phyloP scores from a whole-genome alignment of 2,113 vertebrate genomes.

The Anarrhichthys ocellatus region DNA sequence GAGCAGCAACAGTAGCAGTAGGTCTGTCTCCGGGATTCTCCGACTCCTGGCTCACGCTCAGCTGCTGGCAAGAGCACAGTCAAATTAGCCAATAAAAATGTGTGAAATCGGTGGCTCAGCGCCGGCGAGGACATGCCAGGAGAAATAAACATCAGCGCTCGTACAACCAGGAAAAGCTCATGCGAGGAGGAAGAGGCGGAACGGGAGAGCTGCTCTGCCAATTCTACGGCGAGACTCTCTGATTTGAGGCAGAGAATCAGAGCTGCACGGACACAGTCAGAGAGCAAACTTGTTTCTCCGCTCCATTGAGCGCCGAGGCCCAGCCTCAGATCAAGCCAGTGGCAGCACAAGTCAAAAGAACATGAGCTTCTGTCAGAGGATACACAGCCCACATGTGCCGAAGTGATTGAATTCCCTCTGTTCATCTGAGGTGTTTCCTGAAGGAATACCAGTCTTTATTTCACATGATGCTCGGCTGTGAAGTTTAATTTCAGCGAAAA shows the following conservation, averaged over 20 bases:
- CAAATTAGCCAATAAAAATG: constrained; percentile 86
- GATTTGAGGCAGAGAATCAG: constrained; percentile 50
- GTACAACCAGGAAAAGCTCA: constrained; percentile 67
- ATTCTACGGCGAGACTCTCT: constrained; percentile 52
- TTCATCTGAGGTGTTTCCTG: constrained; percentile 46
- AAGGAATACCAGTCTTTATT: constrained; percentile 74
- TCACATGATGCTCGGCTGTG: constrained; percentile 75
- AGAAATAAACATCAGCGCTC: constrained; percentile 84
- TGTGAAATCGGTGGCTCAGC: constrained; percentile 83
- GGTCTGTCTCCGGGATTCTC: constrained; percentile 59
- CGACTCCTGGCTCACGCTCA: constrained; percentile 73
- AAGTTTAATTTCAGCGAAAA: constrained; percentile 84
- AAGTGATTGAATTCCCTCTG: constrained; percentile 68
- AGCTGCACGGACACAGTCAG: constrained; percentile 42
- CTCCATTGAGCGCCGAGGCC: constrained; percentile 50
- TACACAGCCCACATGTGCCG: constrained; percentile 58
- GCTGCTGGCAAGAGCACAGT: constrained; percentile 82
- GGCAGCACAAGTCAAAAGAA: constrained; percentile 65
- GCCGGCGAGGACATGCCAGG: constrained; percentile 80
- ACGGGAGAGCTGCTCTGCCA: constrained; percentile 51
- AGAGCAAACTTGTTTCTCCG: constrained; percentile 60
- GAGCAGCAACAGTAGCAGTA: constrained; percentile 53
- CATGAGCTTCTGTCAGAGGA: constrained; percentile 70
- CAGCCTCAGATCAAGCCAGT: constrained; percentile 55
- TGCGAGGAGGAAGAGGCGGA: constrained; percentile 63